Evolutionary conservation across 2,797 vertebrate species (phyloP).

Genomic region (Lepus oiostolus): DNA sequence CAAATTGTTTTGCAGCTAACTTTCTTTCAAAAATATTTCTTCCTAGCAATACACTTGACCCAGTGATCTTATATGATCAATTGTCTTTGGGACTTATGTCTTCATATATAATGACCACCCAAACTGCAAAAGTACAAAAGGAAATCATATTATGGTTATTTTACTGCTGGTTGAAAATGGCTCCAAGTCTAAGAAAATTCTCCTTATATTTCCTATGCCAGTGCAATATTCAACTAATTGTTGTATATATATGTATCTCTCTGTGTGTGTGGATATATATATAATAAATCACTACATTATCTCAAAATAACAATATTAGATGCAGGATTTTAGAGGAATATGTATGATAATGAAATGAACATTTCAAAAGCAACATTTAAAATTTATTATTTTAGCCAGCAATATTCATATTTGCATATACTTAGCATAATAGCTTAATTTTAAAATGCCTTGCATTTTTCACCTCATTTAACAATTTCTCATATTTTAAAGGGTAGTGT

Average conservation of each 20-base stretch:
- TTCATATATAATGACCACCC: neutral
- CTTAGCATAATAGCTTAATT: conserved; percentile 81
- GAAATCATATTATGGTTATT: neutral
- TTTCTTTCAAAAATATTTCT: neutral
- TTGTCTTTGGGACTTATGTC: neutral
- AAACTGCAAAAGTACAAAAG: neutral
- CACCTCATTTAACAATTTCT: conserved; percentile 85
- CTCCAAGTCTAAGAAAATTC: neutral
- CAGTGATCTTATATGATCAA: neutral
- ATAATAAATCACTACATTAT: neutral
- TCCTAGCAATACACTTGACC: neutral
- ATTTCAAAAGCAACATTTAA: conserved; percentile 67
- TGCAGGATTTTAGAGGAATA: neutral
- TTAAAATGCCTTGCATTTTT: conserved; percentile 82
- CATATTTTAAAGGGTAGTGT: conserved; percentile 72
- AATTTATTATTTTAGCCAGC: conserved; percentile 79
- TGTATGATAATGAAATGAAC: conserved; percentile 60
- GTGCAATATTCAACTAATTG: neutral
- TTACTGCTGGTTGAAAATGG: conserved; percentile 6
- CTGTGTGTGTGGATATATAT: neutral
- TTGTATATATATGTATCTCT: neutral
- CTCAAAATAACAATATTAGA: conserved; percentile 45
- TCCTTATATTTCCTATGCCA: neutral
- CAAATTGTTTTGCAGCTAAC: neutral
- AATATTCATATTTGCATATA: conserved; percentile 85